Percentiles rank a stretch among this genome's conserved stretches.
Evolutionary conservation across 2,888 invertebrate genomes (phyloP).

Genomic region (Merodon equestris): DNA sequence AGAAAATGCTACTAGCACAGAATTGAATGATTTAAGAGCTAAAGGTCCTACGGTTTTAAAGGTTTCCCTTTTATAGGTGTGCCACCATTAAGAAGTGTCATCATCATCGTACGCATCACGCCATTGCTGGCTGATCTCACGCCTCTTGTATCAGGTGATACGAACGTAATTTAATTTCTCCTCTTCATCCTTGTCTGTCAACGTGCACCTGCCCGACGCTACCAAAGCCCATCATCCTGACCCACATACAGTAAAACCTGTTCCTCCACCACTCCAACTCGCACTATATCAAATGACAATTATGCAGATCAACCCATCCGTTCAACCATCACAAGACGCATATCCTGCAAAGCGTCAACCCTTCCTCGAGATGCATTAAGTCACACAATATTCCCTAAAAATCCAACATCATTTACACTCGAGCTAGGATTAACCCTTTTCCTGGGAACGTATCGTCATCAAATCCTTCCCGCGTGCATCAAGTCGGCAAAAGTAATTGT

Average conservation of each 20-base stretch:
- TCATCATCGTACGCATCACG: too few relatives aligned
- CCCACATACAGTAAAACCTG: slow-evolving; percentile 31
- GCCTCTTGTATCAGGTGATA: too few relatives aligned
- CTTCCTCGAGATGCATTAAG: slow-evolving; percentile 31
- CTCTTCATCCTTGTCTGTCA: too few relatives aligned
- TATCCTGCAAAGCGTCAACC: slow-evolving; percentile 34
- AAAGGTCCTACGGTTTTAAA: too few relatives aligned
- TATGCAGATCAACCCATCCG: slow-evolving; percentile 43
- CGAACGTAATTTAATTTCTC: neutral
- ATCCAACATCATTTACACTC: slow-evolving; percentile 52
- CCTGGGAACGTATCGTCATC: slow-evolving; percentile 4
- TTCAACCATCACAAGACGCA: neutral
- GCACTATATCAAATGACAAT: slow-evolving; percentile 56
- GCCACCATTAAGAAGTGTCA: too few relatives aligned
- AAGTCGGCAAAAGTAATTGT: slow-evolving; percentile 53
- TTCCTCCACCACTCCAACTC: slow-evolving; percentile 22
- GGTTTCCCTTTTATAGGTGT: too few relatives aligned
- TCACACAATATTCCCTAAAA: slow-evolving; percentile 20
- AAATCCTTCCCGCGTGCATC: slow-evolving; percentile 34
- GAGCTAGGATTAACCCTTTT: slow-evolving; percentile 50
- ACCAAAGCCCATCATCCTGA: neutral
- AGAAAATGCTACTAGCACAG: too few relatives aligned
- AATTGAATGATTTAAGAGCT: too few relatives aligned
- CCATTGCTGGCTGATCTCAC: too few relatives aligned
- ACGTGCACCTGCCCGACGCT: too few relatives aligned